Evolutionary conservation across 2,888 invertebrate genomes (phyloP).

Genomic region (Ennomos fuscantarius): DNA sequence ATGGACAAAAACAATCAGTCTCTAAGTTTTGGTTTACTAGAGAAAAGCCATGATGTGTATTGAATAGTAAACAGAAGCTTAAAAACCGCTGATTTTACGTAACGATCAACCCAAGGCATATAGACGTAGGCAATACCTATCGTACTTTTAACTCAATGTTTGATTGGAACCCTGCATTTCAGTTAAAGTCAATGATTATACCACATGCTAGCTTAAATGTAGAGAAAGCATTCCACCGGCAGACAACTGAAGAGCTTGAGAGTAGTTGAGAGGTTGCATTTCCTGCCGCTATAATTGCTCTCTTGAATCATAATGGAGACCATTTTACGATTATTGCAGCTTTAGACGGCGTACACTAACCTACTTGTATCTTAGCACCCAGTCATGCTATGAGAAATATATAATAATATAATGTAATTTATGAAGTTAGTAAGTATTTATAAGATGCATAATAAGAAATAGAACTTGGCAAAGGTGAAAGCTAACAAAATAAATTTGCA

Average conservation of each 20-base stretch:
- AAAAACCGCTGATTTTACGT: too few relatives aligned
- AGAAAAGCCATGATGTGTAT: too few relatives aligned
- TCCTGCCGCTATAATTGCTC: constrained; percentile 20
- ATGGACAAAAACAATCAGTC: too few relatives aligned
- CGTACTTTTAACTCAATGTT: background rate
- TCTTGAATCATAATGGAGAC: constrained; percentile 18
- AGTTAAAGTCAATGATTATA: background rate
- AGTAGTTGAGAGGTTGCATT: constrained; percentile 21
- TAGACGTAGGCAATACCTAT: too few relatives aligned
- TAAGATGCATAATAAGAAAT: too few relatives aligned
- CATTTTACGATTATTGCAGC: constrained; percentile 11
- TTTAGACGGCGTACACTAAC: background rate
- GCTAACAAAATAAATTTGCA: too few relatives aligned
- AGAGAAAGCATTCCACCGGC: constrained; percentile 18
- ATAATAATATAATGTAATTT: too few relatives aligned
- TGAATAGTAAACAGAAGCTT: too few relatives aligned
- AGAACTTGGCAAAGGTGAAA: too few relatives aligned
- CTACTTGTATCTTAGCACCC: constrained; percentile 1
- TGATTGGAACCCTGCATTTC: background rate
- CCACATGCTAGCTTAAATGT: constrained; percentile 7
- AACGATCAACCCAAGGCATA: too few relatives aligned
- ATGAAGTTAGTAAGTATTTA: background rate
- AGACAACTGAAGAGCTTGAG: constrained; percentile 10
- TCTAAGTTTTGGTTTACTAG: too few relatives aligned
- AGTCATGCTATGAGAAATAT: background rate